A percentile compares a stretch with the other conserved stretches of the same genome.
Evolutionary conservation across 2,113 vertebrate genomes (phyloP).

Genomic region (Dromiciops gliroides): DNA sequence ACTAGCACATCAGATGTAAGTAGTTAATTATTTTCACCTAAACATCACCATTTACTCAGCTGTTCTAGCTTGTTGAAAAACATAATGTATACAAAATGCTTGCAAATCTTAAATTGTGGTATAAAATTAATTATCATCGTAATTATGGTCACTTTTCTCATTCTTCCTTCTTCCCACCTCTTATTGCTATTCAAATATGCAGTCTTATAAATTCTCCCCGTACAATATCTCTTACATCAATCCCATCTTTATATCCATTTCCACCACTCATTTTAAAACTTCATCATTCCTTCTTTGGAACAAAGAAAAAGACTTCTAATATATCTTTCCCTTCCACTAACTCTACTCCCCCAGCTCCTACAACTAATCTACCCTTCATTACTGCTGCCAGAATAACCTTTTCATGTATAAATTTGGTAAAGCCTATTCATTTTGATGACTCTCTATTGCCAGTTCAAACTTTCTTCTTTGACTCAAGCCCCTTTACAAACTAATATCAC

Average conservation of each 20-base stretch:
- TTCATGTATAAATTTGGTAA: neutral
- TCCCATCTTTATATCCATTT: neutral
- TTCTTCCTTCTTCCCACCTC: neutral
- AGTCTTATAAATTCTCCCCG: neutral
- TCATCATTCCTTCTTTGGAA: neutral
- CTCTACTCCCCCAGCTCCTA: neutral
- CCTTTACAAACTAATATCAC: neutral
- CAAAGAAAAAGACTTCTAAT: neutral
- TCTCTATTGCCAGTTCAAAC: neutral
- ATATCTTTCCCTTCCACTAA: neutral
- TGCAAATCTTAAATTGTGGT: neutral
- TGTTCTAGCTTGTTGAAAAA: neutral
- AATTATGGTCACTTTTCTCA: neutral
- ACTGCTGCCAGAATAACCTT: neutral
- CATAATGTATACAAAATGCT: neutral
- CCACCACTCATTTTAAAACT: neutral
- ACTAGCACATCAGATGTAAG: neutral
- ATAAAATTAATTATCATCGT: neutral
- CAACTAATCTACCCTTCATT: neutral
- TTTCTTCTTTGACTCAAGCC: neutral
- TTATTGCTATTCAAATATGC: neutral
- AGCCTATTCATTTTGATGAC: neutral
- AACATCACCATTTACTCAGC: neutral
- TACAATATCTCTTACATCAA: neutral
- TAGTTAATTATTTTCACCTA: neutral